Conservation (phyloP, 2,797 vertebrate genomes). For the Poeciliopsis paucimaculata region DNA sequence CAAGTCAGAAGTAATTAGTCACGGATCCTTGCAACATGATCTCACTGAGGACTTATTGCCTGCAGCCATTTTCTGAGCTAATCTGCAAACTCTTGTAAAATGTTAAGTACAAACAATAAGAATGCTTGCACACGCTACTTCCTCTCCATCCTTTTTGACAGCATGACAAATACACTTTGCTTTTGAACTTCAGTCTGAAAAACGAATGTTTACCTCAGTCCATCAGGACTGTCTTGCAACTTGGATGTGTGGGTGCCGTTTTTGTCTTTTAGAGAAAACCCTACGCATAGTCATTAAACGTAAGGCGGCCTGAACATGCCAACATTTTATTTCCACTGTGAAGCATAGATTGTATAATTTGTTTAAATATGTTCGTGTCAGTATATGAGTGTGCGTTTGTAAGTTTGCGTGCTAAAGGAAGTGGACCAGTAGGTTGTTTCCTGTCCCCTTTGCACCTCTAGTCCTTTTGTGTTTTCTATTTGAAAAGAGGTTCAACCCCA, state of each 20-base stretch:
- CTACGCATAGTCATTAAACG: neutral
- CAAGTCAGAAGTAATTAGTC: neutral
- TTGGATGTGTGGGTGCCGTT: neutral
- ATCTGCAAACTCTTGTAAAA: neutral
- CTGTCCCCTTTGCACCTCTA: slow-evolving; percentile 57
- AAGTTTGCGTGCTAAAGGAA: slow-evolving; percentile 33
- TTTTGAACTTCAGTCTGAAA: neutral
- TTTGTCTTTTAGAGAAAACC: neutral
- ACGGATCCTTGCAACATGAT: neutral
- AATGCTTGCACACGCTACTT: neutral
- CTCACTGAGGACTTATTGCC: neutral
- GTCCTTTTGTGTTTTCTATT: slow-evolving; percentile 66
- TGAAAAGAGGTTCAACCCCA: slow-evolving; percentile 67
- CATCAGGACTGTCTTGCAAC: neutral
- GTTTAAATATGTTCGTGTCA: neutral
- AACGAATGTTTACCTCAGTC: neutral
- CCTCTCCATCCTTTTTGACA: neutral
- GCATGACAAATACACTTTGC: neutral
- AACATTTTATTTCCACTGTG: neutral
- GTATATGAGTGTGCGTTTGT: neutral
- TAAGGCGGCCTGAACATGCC: neutral
- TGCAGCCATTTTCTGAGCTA: neutral
- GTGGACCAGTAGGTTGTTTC: slow-evolving; percentile 54
- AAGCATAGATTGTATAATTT: slow-evolving; percentile 14
- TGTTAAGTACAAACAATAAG: neutral